Base-by-base conservation (phyloP, 2,797 vertebrate genomes). In the Tinamus major region DNA sequence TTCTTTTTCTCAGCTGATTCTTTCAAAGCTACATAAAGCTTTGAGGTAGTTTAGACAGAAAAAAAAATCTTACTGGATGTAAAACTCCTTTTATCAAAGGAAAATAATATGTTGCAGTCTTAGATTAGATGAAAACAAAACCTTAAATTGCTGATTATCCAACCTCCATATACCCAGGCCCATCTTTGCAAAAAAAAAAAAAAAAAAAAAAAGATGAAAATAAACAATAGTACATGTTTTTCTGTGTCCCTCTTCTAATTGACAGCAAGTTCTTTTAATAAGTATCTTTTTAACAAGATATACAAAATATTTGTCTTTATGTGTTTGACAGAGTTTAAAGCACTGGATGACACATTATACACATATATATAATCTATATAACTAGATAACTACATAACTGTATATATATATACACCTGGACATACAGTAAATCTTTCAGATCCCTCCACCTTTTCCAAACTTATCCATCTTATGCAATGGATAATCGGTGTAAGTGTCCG, bases 1-100 rank as follows among this genome's bases (percentile, higher is more conserved):
- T 80, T 53, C 69, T 83, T 87, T 56, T 72, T 49, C 51, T 80
- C 29, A 10, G 46, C 3, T 8, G 21, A 51, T 55, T 26, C 56
- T 85, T 74, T 70, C 61, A 91, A 87, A 83, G 65, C 56, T 85
- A 58, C 65, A 48, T 64, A 65, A 75, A 59, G 26, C 56, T 88
- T 67, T 88, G 79, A 64, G 69, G 46, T 17, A 4, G 13, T 26
- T 42, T 7, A 70, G 64, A n/a, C 29, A 77, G 39, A 39, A 41
- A 63, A 48, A 89, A 67, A 11, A 3, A 2, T 58, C 17, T 58
- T 63, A 10, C 29, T 59, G 39, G 21, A 26, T 67, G 23, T 63
- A 85, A 85, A 85, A 13, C 9, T 75, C 61, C 15, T 79, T 81
- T 79, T 72, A 19, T 12, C 20, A 39, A 81, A 44, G 65, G 35